Base-by-base conservation (phyloP, 2,113 vertebrate species). In the Channa maculata region DNA sequence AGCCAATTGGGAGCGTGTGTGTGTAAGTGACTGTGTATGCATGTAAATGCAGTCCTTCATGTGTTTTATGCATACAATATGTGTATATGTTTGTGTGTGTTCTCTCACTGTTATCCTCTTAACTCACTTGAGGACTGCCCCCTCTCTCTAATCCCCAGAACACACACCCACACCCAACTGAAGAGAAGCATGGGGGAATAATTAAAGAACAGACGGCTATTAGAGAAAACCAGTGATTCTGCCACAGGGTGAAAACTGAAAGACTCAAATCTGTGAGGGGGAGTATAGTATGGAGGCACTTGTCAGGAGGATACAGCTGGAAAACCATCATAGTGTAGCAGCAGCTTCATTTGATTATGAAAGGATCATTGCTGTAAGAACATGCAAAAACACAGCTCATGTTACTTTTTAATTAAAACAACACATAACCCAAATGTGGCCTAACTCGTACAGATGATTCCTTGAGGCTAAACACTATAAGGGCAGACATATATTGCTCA, bases 91-190 rank as follows among this genome's bases (percentile, higher is more conserved):
- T 13, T 52, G 51, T 70, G 55, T 65, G 68, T 76, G 53, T 64
- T 76, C 65, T 65, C 62, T 77, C 74, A 86, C 84, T 85, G 80
- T 79, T 92, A 86, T 91, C 79, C 81, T 86, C 81, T 86, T 89
- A 85, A 90, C 70, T 85, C 88, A 76, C 86, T 82, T 68, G 83
- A 86, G 87, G 82, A 79, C 79, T 82, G 68, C 71, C 77, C 15
- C 60, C 64, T 61, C 79, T 71, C 57, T 87, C 59, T 92, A 90
- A 92, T 90, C 89, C 86, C 62, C 80, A 81, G 75, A 83, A 75
- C 80, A 54, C 83, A 88, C 82, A 81, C 79, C 79, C 80, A 87
- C 84, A 81, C 65, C 69, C 82, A 86, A 45, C 61, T 83, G 61
- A 82, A 49, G 49, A 71, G 59, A 63, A 77, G 48, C 70, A 71